Conservation (phyloP, 2,113 vertebrate genomes). For the Polypterus senegalus region DNA sequence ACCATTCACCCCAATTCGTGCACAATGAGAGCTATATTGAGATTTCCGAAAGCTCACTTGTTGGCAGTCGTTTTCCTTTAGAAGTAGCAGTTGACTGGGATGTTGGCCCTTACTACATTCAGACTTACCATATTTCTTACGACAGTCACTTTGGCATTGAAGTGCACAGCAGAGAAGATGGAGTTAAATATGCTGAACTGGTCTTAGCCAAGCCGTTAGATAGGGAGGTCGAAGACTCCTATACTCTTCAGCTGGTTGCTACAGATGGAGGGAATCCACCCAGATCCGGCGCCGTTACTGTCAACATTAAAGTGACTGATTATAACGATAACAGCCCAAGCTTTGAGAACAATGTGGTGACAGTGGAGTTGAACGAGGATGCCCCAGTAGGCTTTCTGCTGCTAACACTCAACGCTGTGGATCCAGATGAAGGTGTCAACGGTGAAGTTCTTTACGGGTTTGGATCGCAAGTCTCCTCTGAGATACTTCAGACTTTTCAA, state of each 20-base stretch:
- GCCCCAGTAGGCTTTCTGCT: conserved; percentile 41
- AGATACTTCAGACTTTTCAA: conserved; percentile 35
- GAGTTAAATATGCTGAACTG: conserved; percentile 41
- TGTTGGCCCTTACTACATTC: conserved; percentile 50
- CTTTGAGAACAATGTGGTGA: conserved; percentile 43
- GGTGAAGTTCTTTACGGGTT: conserved; percentile 50
- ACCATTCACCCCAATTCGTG: conserved; percentile 37
- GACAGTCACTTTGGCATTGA: conserved; percentile 41
- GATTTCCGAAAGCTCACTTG: conserved; percentile 39
- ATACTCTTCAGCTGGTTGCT: conserved; percentile 39
- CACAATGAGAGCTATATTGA: conserved; percentile 39
- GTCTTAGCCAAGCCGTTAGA: conserved; percentile 44
- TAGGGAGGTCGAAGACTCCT: conserved; percentile 44
- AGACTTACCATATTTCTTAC: conserved; percentile 45
- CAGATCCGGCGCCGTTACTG: conserved; percentile 32
- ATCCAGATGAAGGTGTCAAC: conserved; percentile 47
- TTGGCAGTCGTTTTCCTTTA: conserved; percentile 39
- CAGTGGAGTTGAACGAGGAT: conserved; percentile 50
- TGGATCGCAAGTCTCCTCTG: conserved; percentile 23
- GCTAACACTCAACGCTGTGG: conserved; percentile 45
- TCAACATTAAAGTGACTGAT: conserved; percentile 47
- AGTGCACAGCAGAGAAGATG: conserved; percentile 36
- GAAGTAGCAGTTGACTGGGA: conserved; percentile 46
- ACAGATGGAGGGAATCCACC: conserved; percentile 32
- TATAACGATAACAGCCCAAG: conserved; percentile 57